Percentiles rank a stretch among this genome's conserved stretches.
phyloP scores from a whole-genome alignment of 2,113 vertebrate genomes.

The Urocynchramus pylzowi region DNA sequence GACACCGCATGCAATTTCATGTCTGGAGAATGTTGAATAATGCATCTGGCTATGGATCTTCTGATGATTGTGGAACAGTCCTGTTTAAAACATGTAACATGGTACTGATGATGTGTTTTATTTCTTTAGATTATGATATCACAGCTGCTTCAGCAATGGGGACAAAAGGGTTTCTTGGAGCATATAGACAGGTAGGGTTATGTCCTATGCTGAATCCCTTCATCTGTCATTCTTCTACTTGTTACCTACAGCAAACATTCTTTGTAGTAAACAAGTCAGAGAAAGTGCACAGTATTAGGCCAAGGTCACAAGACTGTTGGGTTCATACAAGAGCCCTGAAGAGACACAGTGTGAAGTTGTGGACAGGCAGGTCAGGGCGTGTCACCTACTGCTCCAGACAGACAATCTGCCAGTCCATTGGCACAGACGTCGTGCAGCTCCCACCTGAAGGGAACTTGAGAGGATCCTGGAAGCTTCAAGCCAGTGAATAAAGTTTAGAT shows the following conservation, averaged over 20 bases:
- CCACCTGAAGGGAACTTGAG: background rate
- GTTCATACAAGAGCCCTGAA: background rate
- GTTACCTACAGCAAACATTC: background rate
- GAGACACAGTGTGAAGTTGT: background rate
- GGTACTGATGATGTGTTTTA: background rate
- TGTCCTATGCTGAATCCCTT: background rate
- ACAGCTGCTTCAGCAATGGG: conserved; percentile 88
- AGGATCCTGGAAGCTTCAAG: background rate
- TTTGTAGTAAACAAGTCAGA: background rate
- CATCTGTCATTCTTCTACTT: background rate
- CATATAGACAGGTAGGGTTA: conserved; percentile 80
- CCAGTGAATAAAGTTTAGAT: background rate
- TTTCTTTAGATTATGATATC: conserved; percentile 82
- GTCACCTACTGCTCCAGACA: background rate
- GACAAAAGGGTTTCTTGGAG: conserved; percentile 86
- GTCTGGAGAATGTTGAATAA: background rate
- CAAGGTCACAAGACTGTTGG: background rate
- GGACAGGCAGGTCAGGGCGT: background rate
- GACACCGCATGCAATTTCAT: rapidly evolving
- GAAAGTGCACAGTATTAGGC: background rate
- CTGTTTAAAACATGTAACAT: background rate
- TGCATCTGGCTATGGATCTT: background rate
- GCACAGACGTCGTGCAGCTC: background rate
- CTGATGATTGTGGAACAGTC: background rate
- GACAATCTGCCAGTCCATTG: no score